Base-by-base conservation (phyloP, 2,888 invertebrate genomes). In the Lacanobia wlatinum region DNA sequence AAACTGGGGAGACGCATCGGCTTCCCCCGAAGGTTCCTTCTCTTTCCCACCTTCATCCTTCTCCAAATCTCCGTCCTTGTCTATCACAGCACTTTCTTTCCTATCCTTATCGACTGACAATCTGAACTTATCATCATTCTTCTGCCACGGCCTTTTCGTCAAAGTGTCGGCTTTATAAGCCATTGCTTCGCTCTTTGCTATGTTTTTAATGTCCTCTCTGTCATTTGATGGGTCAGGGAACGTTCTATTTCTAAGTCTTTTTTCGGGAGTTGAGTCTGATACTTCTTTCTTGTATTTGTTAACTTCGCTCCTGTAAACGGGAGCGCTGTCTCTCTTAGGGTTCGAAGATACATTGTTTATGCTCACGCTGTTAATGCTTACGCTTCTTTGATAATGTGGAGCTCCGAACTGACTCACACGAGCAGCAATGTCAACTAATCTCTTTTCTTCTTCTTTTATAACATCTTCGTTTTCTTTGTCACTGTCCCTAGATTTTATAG, bases 381-480 rank as follows among this genome's bases (percentile, higher is more conserved):
- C 94, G 73, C 95, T 95, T 76, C 96, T 89, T 75, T 96, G 96
- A 80, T 96, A 96, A 61, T 94, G 94, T 2, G 93, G 92, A 1
- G 90, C 92, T 1, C 96, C 96, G 55, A 96, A 95, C 76, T 95
- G 95, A 76, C 96, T 95, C 28, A 96, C 94, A 72, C 95, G 86
- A 34, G 96, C 94, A 16, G 96, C 94, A 53, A 95, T 94, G 79
- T 94, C 95, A 0, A 95, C 94, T n/a, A 93, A 82, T 84, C 93
- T 92, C 73, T 94, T 95, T 21, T 94, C 95, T 50, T 92, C 92
- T 50, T 89, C 91, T 64, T 92, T 89, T 0, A 84, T 77, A 4
- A 83, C 88, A 63, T 95, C 95, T 74, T 97, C 97, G 87, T 98
- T 98, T 90, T 98, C 98, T 89, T 98, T 98, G 87, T 98, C 98